Evolutionary conservation across 2,113 vertebrate genomes (phyloP).

Genomic region (Phaetusa simplex): DNA sequence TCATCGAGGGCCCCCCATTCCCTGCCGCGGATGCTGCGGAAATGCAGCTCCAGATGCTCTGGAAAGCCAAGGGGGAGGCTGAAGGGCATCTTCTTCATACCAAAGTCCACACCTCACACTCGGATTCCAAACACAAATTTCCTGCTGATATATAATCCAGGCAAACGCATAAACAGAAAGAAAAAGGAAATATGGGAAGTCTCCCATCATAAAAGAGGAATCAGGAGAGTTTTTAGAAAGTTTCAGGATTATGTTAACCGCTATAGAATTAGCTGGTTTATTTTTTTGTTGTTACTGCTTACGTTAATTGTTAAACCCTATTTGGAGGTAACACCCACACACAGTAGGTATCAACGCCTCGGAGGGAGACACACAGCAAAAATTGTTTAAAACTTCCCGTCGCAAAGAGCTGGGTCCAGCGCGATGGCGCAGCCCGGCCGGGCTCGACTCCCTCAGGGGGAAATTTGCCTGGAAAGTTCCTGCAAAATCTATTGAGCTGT

Average conservation of each 20-base stretch:
- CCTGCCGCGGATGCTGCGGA: not conserved
- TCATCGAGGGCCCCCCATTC: rapidly evolving
- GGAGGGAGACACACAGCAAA: not conserved
- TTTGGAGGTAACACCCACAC: not conserved
- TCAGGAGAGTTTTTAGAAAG: too few relatives aligned
- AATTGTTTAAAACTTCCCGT: rapidly evolving
- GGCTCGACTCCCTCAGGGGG: not conserved
- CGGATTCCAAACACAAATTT: not conserved
- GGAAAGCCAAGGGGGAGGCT: not conserved
- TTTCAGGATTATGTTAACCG: not conserved
- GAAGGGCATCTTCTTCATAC: not conserved
- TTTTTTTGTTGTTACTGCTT: not conserved
- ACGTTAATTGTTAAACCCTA: rapidly evolving
- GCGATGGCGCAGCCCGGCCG: rapidly evolving
- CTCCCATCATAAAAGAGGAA: not conserved
- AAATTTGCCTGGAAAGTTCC: not conserved
- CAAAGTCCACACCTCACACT: not conserved
- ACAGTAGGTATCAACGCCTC: not conserved
- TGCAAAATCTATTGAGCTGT: not conserved
- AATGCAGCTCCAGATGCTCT: too few relatives aligned
- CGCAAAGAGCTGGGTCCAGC: not conserved
- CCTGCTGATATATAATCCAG: not conserved
- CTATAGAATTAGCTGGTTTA: not conserved
- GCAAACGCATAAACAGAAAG: not conserved
- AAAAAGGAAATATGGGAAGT: not conserved